A percentile compares a stretch with the other conserved stretches of the same genome.
Evolutionary conservation across 2,888 invertebrate species (phyloP).

Genomic region (Dolichomitus sp.): DNA sequence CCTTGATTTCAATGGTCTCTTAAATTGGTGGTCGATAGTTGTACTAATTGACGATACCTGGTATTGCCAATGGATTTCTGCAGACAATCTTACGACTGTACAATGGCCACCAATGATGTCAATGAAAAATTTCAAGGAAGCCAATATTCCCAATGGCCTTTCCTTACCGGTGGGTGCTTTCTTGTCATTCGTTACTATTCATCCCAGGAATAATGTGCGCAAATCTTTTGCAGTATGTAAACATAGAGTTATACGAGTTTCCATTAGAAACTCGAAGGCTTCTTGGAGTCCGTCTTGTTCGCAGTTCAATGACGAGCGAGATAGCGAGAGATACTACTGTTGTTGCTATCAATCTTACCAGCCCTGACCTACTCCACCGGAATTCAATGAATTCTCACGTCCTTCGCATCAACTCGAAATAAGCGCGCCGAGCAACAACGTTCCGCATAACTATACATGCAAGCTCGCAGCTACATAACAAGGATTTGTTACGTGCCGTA

Average conservation of each 20-base stretch:
- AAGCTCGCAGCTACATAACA: constrained; percentile 26
- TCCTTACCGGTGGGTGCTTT: constrained; percentile 13
- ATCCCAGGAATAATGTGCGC: constrained; percentile 27
- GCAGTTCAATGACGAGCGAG: constrained; percentile 49
- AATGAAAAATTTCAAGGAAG: constrained; percentile 22
- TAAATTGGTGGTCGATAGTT: not conserved
- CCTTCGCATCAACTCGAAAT: constrained; percentile 70
- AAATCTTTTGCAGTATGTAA: constrained; percentile 18
- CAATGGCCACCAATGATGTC: constrained; percentile 15
- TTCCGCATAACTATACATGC: constrained; percentile 13
- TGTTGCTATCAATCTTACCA: constrained; percentile 64
- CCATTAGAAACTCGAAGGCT: constrained; percentile 53
- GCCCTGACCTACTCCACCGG: constrained; percentile 73
- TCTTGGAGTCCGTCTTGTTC: constrained; percentile 24
- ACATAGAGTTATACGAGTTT: constrained; percentile 45
- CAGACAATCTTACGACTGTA: not conserved
- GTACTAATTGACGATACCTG: not conserved
- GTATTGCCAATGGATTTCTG: not conserved
- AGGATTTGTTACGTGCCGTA: constrained; percentile 5
- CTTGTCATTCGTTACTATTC: constrained; percentile 7
- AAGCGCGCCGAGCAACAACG: constrained; percentile 48
- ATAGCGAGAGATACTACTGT: constrained; percentile 46
- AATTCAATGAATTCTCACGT: constrained; percentile 71
- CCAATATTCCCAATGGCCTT: not conserved
- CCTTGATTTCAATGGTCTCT: not conserved